phyloP scores from a whole-genome alignment of 1,140 invertebrate species.

The Lepidurus arcticus region DNA sequence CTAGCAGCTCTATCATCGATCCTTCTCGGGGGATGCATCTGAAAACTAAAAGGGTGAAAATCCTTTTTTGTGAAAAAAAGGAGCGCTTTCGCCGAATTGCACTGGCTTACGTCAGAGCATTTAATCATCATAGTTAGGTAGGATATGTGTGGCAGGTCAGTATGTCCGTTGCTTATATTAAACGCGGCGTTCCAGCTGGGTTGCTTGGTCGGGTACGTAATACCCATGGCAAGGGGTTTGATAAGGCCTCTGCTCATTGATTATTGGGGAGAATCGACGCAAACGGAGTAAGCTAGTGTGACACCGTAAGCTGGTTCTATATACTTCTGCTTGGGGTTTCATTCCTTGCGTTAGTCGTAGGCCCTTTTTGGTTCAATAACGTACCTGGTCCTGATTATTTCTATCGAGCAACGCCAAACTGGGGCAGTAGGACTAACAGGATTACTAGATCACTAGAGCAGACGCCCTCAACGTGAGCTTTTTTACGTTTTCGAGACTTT shows the following conservation, averaged over 20 bases:
- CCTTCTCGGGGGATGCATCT: too few relatives aligned
- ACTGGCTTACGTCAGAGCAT: background rate
- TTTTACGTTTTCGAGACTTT: background rate
- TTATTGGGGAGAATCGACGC: constrained; percentile 3
- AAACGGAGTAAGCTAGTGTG: background rate
- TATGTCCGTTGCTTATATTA: background rate
- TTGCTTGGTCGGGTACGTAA: background rate
- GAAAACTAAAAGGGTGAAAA: too few relatives aligned
- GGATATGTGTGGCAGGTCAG: background rate
- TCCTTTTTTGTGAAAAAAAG: too few relatives aligned
- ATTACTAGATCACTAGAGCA: constrained; percentile 9
- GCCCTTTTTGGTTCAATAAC: background rate
- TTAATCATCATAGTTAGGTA: background rate
- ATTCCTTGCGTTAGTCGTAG: background rate
- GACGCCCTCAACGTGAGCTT: background rate
- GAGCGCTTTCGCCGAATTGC: background rate
- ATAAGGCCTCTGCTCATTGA: background rate
- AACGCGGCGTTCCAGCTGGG: background rate
- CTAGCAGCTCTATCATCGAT: background rate
- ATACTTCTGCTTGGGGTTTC: background rate
- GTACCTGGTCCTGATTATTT: background rate
- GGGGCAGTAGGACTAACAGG: background rate
- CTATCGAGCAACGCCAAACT: background rate
- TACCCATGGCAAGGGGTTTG: background rate
- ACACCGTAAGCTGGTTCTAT: background rate